These are phyloP conservation scores for Porites lutea DNA, from an alignment of 64 coral and sea anemone genomes.

Conservation along the genomic window DNA sequence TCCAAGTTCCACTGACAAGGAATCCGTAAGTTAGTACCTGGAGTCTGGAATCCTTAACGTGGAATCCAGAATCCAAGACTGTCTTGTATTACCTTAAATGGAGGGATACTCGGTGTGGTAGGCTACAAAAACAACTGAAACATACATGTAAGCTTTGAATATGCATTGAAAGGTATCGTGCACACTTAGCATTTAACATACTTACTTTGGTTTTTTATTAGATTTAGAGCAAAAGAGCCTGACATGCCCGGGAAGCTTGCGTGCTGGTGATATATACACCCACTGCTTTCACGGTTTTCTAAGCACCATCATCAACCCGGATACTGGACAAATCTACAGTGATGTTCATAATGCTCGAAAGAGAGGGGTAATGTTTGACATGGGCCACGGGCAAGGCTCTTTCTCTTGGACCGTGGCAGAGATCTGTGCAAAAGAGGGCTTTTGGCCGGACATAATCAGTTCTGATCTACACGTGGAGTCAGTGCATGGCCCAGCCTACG, in stretches of 20 bases:
- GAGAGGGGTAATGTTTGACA: constrained; percentile 87
- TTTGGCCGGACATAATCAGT: constrained; percentile 95
- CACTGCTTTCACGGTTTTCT: constrained; percentile 71
- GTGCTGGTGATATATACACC: constrained; percentile 82
- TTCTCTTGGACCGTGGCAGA: constrained; percentile 95
- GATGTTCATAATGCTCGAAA: constrained; percentile 68
- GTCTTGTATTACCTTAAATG: no score
- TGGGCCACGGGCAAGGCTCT: constrained; percentile 87
- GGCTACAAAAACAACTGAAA: not conserved
- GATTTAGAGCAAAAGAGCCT: constrained; percentile 12
- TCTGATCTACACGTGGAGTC: constrained; percentile 79
- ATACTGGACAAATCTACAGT: constrained; percentile 14
- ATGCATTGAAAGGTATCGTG: not conserved
- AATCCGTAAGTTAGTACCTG: not conserved
- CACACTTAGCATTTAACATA: not conserved
- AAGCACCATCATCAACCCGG: constrained; percentile 74
- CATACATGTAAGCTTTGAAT: not conserved
- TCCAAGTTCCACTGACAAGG: no score
- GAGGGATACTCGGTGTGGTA: not conserved
- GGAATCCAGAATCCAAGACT: no score
- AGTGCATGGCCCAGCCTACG: constrained; percentile 77
- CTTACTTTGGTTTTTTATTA: not conserved
- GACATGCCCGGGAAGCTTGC: constrained; percentile 80
- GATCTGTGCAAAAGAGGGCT: constrained; percentile 76
- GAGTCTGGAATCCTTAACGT: not conserved